Evolutionary conservation across 1,140 invertebrate genomes (phyloP), one percentile per base, ranked within the genome.

Genomic region (Venturia canescens): DNA sequence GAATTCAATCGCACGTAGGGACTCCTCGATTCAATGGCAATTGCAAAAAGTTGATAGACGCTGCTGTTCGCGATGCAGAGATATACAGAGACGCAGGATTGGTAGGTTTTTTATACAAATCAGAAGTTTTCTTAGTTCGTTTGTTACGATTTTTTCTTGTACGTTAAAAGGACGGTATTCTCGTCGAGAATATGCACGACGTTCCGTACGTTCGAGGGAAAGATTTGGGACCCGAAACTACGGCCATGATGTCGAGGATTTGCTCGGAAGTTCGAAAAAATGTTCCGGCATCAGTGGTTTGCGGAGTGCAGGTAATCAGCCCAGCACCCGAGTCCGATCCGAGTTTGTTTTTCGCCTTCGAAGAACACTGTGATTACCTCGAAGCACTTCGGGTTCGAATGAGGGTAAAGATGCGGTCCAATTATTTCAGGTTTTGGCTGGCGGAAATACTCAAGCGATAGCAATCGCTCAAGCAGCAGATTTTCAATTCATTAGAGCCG

Each of bases 121-220:
- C 34, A 9, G 34, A 4, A 34, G 34, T 34, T 34, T 4, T 34
- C 34, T 34, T 34, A 3, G 34, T 34, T 34, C 34, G 3, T 53
- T 53, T 53, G 48, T n/a, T 16, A 16, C 48, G 15, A 5, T 53
- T 53, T 7, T 53, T 15, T 53, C 15, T n/a, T n/a, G 4, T 53
- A 15, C 21, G 23, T 23, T 18, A 9, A 63, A 3, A 97, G 96
- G 95, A 97, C 91, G 95, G 93, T 23, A 89, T 98, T 2, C 87
- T 97, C 15, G 88, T 98, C 2, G 97, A 98, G 91, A 98, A 98
- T 87, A 98, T 97, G 97, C 94, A 97, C 87, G 97, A 98, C 88
- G 87, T 97, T 18, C 97, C 97, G 0, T 98, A 98, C 85, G 83
- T 95, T 1, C 92, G 93, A 81, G 86, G 92, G 1, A 87, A 89